Conservation (phyloP, 2,888 invertebrate genomes). For the Subacronicta megacephala region DNA sequence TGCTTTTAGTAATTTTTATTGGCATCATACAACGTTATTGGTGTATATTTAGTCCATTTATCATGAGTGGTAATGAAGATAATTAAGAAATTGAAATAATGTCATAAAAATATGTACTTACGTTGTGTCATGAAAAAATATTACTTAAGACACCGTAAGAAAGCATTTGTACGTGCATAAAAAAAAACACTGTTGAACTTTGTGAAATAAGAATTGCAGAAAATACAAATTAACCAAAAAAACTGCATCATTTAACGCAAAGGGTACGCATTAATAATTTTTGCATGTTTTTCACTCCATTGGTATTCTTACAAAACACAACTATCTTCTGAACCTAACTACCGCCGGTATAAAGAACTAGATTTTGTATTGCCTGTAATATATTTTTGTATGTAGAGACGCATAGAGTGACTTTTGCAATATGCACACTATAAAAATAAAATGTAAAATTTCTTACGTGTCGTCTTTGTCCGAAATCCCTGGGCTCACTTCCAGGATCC, state of each 20-base stretch:
- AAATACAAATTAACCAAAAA: too few species aligned
- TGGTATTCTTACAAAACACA: not conserved
- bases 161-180: not conserved
- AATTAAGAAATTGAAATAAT: slow-evolving; percentile 18
- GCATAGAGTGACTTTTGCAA: too few species aligned
- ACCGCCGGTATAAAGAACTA: too few species aligned
- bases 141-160: not conserved
- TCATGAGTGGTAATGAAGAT: slow-evolving; percentile 40
- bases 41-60: slow-evolving; percentile 52
- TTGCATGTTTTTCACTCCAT: not conserved
- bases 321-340: too few species aligned
- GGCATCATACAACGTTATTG: slow-evolving; percentile 43
- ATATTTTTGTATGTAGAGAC: too few species aligned
- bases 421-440: slow-evolving; percentile 3
- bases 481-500: slow-evolving; percentile 82
- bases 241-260: too few species aligned
- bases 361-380: too few species aligned
- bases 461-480: slow-evolving; percentile 70
- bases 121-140: too few species aligned
- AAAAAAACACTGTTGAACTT: not conserved
- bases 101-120: not conserved
- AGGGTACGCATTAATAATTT: not conserved
- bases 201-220: too few species aligned
- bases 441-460: slow-evolving; percentile 61
- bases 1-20: slow-evolving; percentile 27